Percentiles rank a stretch among this genome's conserved stretches.
Evolutionary conservation across 2,113 vertebrate genomes (phyloP).

Genomic region (Tupaia chinensis): DNA sequence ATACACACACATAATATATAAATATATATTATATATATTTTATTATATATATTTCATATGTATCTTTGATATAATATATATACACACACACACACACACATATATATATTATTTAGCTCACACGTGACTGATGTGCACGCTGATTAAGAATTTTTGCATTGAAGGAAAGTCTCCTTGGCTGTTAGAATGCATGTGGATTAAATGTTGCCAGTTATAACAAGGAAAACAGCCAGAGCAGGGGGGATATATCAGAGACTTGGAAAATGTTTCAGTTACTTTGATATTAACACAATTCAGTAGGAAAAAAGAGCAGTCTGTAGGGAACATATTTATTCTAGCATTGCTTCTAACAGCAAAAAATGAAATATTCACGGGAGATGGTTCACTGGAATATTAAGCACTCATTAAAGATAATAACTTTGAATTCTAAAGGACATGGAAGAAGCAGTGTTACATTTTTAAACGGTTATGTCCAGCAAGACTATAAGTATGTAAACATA

Average conservation of each 20-base stretch:
- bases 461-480: neutral
- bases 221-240: neutral
- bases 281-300: slow-evolving; percentile 4
- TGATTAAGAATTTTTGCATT: slow-evolving; percentile 38
- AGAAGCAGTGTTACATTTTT: slow-evolving; percentile 11
- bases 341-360: slow-evolving; percentile 44
- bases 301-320: neutral
- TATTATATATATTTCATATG: too few species aligned
- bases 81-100: too few species aligned
- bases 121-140: neutral
- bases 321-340: slow-evolving; percentile 42
- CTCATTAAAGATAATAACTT: slow-evolving; percentile 45
- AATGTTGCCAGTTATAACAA: neutral
- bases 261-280: slow-evolving; percentile 22
- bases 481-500: neutral
- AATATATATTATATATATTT: too few species aligned
- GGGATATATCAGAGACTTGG: slow-evolving; percentile 20
- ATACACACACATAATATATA: too few species aligned
- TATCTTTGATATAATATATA: neutral
- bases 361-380: slow-evolving; percentile 6
- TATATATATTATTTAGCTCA: neutral
- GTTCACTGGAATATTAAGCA: slow-evolving; percentile 23
- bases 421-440: slow-evolving; percentile 51
- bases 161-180: neutral
- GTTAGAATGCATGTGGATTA: neutral